Evolutionary conservation across 2,113 vertebrate species (phyloP).

Genomic region (Amia ocellicauda): DNA sequence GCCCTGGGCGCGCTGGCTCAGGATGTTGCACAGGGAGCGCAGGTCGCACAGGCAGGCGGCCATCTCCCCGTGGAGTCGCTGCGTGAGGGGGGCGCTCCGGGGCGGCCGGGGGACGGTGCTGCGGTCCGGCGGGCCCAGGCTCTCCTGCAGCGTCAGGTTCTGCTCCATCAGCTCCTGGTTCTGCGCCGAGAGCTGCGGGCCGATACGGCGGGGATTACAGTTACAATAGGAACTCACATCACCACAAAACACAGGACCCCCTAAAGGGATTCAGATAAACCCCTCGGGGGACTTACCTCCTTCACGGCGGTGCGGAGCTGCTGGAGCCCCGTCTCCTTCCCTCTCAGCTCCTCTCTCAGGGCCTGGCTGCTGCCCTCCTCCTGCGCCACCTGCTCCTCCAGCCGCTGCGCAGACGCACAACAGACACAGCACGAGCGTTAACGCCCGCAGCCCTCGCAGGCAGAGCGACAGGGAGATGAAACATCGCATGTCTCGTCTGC

Average conservation of each 20-base stretch:
- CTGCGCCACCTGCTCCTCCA: constrained; percentile 80
- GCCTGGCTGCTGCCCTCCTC: constrained; percentile 84
- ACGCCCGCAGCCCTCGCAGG: neutral
- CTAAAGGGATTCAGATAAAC: no score
- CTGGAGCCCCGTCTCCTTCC: constrained; percentile 74
- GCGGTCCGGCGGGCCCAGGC: constrained; percentile 62
- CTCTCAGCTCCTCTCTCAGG: constrained; percentile 75
- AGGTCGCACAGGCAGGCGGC: constrained; percentile 82
- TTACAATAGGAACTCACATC: no score
- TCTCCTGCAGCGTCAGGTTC: constrained; percentile 87
- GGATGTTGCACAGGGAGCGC: constrained; percentile 86
- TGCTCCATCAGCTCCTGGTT: constrained; percentile 95
- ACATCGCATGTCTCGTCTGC: no score
- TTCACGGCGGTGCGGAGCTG: constrained; percentile 84
- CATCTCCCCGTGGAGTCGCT: constrained; percentile 76
- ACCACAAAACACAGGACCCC: no score
- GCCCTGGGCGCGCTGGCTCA: constrained; percentile 88
- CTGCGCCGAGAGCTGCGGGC: constrained; percentile 87
- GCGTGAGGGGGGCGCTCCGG: constrained; percentile 53
- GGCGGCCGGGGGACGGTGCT: constrained; percentile 49
- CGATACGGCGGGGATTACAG: no score
- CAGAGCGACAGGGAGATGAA: no score
- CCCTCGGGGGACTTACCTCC: constrained; percentile 87
- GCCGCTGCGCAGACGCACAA: constrained; percentile 56
- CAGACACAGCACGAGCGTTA: neutral